phyloP scores from a whole-genome alignment of 2,888 invertebrate species.

The Acrobasis consociella region DNA sequence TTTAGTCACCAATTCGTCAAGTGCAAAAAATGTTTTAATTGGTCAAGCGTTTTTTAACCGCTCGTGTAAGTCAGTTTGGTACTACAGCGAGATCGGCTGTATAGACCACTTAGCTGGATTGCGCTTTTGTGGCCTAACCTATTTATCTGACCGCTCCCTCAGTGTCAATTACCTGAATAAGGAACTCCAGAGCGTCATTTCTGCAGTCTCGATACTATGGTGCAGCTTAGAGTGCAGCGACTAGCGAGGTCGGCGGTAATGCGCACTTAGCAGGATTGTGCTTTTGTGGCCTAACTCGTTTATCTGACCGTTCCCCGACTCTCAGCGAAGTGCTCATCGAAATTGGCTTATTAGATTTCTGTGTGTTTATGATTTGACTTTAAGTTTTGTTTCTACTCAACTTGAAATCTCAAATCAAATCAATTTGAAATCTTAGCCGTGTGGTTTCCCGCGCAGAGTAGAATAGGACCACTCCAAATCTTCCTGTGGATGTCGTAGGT shows the following conservation, averaged over 20 bases:
- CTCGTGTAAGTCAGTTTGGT: too few relatives aligned
- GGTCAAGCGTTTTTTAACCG: too few relatives aligned
- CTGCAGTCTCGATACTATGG: background rate
- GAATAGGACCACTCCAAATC: too few relatives aligned
- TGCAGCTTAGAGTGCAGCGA: conserved; percentile 4
- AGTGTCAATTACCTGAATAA: too few relatives aligned
- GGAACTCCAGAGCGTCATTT: background rate
- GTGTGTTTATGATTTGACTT: too few relatives aligned
- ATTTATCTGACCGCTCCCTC: conserved; percentile 10
- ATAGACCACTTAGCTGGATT: conserved; percentile 9
- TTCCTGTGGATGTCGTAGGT: too few relatives aligned
- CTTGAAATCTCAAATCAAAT: too few relatives aligned
- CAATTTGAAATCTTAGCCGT: too few relatives aligned
- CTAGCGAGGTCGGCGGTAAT: background rate
- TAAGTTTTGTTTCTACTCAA: too few relatives aligned
- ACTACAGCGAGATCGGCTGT: background rate
- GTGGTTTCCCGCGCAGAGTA: too few relatives aligned
- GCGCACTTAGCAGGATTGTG: conserved; percentile 11
- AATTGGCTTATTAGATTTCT: background rate
- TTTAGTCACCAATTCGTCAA: too few relatives aligned
- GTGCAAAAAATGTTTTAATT: too few relatives aligned
- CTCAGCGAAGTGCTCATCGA: background rate
- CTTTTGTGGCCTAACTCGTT: conserved; percentile 9
- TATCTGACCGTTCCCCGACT: conserved; percentile 2
- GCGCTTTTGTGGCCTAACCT: conserved; percentile 10